Evolutionary conservation across 2,888 invertebrate genomes (phyloP).

Genomic region (Tenodera sinensis): DNA sequence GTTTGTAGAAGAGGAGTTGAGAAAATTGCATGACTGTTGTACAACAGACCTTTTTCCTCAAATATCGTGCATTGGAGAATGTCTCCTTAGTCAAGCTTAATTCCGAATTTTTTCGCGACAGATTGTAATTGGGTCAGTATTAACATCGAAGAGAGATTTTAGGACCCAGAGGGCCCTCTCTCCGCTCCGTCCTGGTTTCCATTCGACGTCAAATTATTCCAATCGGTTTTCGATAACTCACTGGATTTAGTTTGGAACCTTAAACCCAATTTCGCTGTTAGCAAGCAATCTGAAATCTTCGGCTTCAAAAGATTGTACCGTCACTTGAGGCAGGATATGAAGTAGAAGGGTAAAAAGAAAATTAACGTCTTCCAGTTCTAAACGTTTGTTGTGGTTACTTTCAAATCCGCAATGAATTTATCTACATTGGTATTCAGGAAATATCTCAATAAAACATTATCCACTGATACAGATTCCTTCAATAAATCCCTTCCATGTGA

Average conservation of each 20-base stretch:
- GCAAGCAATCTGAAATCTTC: conserved; percentile 1
- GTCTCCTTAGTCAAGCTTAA: neutral
- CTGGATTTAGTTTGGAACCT: conserved; percentile 4
- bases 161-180: neutral
- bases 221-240: conserved; percentile 2
- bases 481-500: no score
- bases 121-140: neutral
- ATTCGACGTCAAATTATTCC: neutral
- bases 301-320: neutral
- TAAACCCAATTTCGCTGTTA: conserved; percentile 8
- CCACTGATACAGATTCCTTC: no score
- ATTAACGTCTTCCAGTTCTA: neutral
- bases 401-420: no score
- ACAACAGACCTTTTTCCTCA: no score
- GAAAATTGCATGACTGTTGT: no score
- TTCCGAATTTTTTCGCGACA: neutral
- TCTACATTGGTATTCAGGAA: no score
- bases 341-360: neutral
- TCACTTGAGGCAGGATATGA: neutral
- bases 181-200: neutral
- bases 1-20: no score
- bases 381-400: no score
- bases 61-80: no score
- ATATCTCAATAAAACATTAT: no score
- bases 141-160: neutral